Percentiles rank a stretch among this genome's conserved stretches.
phyloP scores from a whole-genome alignment of 2,888 invertebrate genomes.

The Sipha maydis region DNA sequence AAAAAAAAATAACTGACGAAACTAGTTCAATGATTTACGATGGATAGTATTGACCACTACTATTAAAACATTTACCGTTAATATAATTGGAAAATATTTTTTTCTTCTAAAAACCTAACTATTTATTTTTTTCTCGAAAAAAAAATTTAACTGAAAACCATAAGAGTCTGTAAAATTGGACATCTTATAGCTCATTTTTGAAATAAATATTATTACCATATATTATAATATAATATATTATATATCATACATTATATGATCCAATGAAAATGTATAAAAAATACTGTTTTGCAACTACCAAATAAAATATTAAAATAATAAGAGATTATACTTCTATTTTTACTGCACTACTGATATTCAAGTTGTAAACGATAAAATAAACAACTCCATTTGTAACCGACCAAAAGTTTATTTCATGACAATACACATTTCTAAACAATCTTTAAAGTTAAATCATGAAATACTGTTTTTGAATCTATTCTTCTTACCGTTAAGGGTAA shows the following conservation, averaged over 20 bases:
- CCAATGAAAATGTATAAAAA: background rate
- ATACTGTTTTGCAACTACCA: background rate
- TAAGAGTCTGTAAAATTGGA: background rate
- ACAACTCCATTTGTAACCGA: slow-evolving; percentile 7
- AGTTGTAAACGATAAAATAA: background rate
- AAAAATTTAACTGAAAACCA: too few species aligned
- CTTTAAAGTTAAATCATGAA: background rate
- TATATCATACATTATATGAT: too few species aligned
- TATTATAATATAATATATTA: background rate
- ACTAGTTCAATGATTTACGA: background rate
- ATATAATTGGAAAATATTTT: background rate
- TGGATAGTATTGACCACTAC: background rate
- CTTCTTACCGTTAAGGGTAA: background rate
- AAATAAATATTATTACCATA: background rate
- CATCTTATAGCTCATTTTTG: too few species aligned
- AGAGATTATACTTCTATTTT: background rate
- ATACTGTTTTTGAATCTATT: background rate
- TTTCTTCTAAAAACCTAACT: background rate
- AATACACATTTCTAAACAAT: background rate
- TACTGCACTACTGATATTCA: background rate
- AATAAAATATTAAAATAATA: background rate
- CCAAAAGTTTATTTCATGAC: slow-evolving; percentile 5
- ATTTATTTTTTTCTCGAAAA: background rate
- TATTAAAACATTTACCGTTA: background rate
- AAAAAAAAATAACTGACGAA: background rate